Evolutionary conservation across 2,113 vertebrate genomes (phyloP), one percentile per base, ranked within the genome.

Genomic region (Seriola dumerili): DNA sequence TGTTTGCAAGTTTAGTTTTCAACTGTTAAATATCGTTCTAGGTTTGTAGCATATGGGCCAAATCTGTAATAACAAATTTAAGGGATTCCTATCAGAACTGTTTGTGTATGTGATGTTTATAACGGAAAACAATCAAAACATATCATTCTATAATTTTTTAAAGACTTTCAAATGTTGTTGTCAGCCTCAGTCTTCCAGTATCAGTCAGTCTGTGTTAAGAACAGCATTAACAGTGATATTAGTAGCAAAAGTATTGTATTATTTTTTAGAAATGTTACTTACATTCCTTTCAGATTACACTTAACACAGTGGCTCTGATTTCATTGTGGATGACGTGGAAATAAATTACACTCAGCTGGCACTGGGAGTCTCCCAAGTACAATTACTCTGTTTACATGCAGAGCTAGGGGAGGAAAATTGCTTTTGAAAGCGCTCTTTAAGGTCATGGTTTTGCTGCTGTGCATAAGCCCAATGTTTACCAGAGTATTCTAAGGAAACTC

Each of bases 381-480:
- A 93, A 93, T 92, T 95, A 94, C 87, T 89, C 76, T 95, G 96
- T 96, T 96, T 96, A 95, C 94, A 92, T 54, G 94, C 94, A 93
- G 96, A 91, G 95, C 94, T 94, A 89, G 5, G 88, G 83, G 91
- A 90, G 89, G 93, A 92, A 95, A 94, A 94, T 95, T 95, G 80
- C 95, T 95, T 92, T 93, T 95, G 91, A 96, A 95, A 95, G 94
- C 89, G 76, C 92, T 95, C 90, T 91, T 85, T 93, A 93, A 92
- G 73, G 94, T 94, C 90, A 94, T 69, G 89, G 93, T 87, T 96
- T 96, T 95, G 94, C 94, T 96, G 95, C 96, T 94, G 94, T 80
- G 88, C 89, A 78, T 96, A 96, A 97, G 95, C 95, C 95, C 93
- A 91, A 88, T 97, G 96, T 97, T 98, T 97, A 97, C 94, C 90